phyloP scores from a whole-genome alignment of 2,888 invertebrate species.

The Clostera curtula region DNA sequence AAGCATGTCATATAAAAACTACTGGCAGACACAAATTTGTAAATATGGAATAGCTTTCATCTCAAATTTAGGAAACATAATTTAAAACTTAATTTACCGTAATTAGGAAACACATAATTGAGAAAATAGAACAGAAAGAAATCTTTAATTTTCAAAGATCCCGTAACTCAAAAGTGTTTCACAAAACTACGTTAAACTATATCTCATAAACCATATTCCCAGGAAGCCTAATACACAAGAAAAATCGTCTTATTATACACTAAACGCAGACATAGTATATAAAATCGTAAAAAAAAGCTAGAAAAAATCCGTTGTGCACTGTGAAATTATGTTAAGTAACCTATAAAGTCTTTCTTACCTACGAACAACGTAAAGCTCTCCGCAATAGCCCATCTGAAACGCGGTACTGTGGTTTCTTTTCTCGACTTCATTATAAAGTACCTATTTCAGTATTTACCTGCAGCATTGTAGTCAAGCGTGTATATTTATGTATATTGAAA shows the following conservation, averaged over 20 bases:
- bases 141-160: conserved; percentile 6
- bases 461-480: no score
- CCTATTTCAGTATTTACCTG: no score
- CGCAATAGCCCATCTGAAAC: conserved; percentile 13
- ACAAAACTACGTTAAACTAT: no score
- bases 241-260: conserved; percentile 22
- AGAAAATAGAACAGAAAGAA: background rate
- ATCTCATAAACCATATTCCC: no score
- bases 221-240: conserved; percentile 14
- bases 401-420: conserved; percentile 5
- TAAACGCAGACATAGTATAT: conserved; percentile 13
- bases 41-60: no score
- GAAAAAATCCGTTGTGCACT: conserved; percentile 10
- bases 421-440: conserved; percentile 7
- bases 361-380: conserved; percentile 15
- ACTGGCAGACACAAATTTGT: no score
- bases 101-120: no score
- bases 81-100: no score
- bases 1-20: no score
- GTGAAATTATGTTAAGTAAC: conserved; percentile 27
- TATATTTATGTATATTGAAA: no score
- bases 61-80: no score
- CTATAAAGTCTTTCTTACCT: conserved; percentile 18
- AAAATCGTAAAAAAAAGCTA: conserved; percentile 9
- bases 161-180: conserved; percentile 6